These are phyloP conservation scores for Rhea americana DNA, from an alignment of 2,113 vertebrate genomes.

Conservation along the genomic window DNA sequence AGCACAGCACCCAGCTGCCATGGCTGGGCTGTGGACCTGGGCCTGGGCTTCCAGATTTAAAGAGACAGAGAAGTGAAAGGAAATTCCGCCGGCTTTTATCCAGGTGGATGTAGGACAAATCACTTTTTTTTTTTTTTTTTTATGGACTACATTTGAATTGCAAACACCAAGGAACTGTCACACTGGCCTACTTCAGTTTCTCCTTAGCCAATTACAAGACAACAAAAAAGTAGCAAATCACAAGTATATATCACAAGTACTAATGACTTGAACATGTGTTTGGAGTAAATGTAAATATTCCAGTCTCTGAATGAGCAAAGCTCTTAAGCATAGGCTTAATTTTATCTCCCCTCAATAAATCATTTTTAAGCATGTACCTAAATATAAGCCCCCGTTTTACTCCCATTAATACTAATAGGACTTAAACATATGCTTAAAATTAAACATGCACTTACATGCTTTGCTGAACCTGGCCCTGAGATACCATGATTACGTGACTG, in stretches of 20 bases:
- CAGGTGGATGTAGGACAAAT: background rate
- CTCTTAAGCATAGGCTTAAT: slow-evolving; percentile 42
- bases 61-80: slow-evolving; percentile 5
- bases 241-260: slow-evolving; percentile 8
- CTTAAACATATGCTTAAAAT: slow-evolving; percentile 51
- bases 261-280: slow-evolving; percentile 28
- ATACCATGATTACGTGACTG: background rate
- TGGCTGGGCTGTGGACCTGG: background rate
- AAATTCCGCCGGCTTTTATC: background rate
- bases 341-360: slow-evolving; percentile 64
- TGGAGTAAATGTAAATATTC: slow-evolving; percentile 63
- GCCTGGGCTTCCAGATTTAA: background rate
- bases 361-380: slow-evolving; percentile 58
- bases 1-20: background rate
- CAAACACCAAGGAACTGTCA: background rate
- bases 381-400: slow-evolving; percentile 8
- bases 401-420: slow-evolving; percentile 48
- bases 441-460: background rate
- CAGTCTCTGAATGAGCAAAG: slow-evolving; percentile 22
- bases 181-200: background rate
- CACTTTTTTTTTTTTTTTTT: background rate
- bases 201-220: background rate
- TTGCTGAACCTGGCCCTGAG: background rate
- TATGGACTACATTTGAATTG: background rate
- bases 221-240: slow-evolving; percentile 10